Conservation (phyloP, 2,888 invertebrate species). For the Litoditis marina region DNA sequence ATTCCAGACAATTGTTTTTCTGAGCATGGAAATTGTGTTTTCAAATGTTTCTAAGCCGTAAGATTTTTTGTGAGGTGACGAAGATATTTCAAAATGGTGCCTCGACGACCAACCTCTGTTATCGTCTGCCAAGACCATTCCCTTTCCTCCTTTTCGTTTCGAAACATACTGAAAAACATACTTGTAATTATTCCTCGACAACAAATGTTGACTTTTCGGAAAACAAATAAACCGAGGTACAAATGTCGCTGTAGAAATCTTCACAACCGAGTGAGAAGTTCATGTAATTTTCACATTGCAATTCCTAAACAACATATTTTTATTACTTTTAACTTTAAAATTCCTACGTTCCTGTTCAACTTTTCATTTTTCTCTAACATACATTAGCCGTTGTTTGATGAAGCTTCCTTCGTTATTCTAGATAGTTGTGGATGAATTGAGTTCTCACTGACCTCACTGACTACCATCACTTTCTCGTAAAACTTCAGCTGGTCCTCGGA, state of each 20-base stretch:
- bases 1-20: too few relatives aligned
- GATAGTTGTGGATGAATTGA: too few relatives aligned
- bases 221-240: background rate
- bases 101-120: too few relatives aligned
- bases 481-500: slow-evolving; percentile 55
- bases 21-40: too few relatives aligned
- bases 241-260: background rate
- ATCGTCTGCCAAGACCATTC: slow-evolving; percentile 42
- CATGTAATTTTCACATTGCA: background rate
- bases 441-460: slow-evolving; percentile 33
- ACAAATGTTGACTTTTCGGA: background rate
- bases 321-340: too few relatives aligned
- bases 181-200: background rate
- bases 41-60: background rate
- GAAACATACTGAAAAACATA: slow-evolving; percentile 32
- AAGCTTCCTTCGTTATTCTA: too few relatives aligned
- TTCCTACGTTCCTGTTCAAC: too few relatives aligned
- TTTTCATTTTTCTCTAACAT: too few relatives aligned
- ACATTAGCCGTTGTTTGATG: too few relatives aligned
- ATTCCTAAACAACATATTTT: background rate
- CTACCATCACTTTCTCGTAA: slow-evolving; percentile 58
- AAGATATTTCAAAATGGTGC: too few relatives aligned
- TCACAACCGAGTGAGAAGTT: too few relatives aligned
- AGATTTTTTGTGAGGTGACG: background rate
- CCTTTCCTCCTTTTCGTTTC: slow-evolving; percentile 42